Evolutionary conservation across 1,140 invertebrate species (phyloP), one percentile per base, ranked within the genome.

Genomic region (Trachymyrmex septentrionalis): DNA sequence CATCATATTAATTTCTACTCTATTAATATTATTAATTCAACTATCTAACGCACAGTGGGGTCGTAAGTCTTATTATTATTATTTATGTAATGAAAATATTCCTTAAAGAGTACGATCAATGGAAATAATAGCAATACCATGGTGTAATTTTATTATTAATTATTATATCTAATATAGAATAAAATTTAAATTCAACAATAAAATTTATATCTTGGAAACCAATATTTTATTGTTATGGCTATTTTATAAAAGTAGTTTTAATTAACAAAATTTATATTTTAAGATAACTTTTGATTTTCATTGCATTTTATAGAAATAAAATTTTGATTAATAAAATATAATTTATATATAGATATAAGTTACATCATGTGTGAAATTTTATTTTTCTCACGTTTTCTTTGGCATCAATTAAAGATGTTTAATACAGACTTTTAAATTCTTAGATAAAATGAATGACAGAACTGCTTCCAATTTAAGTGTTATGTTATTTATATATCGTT

Each of bases 1-100:
- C 48, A 34, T n/a, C 2, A 24, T 16, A 21, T 30, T 82, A 30
- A 59, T 73, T 61, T 24, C 24, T 27, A 4, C 14, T 0, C 0
- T 84, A 50, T 34, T 84, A 48, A 3, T 10, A 24, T 61, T 84
- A 48, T 12, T 73, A 9, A 1, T 75, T 61, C 55, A 84, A 63
- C 14, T 73, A 7, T 75, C 38, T 61, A 71, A 12, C 19, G 66
- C 66, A 14, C 67, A 82, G n/a, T 2, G 0, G 1, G 2, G 53
- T n/a, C n/a, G n/a, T 82, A 61, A 82, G 67, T 48, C 7, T 19
- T 1, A 66, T 7, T 63, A 57, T n/a, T n/a, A n/a, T 55, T 64
- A 59, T 55, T 9, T n/a, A 16, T 59, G 12, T 57, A 24, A 59
- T 75, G 6, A 59, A 27, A 75, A 75, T 75, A 5, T 3, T 75